These are phyloP conservation scores for Papilio demoleus DNA, from an alignment of 2,888 invertebrate species.

Conservation along the genomic window DNA sequence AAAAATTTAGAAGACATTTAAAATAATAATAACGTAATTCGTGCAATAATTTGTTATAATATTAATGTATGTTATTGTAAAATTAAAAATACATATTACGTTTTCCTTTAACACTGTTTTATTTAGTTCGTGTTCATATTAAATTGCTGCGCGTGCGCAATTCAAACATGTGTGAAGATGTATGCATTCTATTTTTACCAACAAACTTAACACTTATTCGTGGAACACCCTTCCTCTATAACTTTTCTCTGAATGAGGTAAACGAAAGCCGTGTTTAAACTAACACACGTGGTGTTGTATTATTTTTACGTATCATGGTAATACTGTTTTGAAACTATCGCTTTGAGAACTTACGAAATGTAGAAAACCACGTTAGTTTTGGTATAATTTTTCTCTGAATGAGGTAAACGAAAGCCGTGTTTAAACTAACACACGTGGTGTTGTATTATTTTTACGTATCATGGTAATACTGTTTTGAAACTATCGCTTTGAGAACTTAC, in stretches of 20 bases:
- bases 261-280: constrained; percentile 16
- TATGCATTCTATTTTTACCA: constrained; percentile 28
- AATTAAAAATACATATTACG: too few species aligned
- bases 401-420: constrained; percentile 26
- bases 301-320: background rate
- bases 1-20: too few species aligned
- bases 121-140: background rate
- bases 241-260: constrained; percentile 27
- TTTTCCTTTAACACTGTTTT: too few species aligned
- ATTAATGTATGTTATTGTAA: too few species aligned
- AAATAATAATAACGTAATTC: too few species aligned
- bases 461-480: background rate
- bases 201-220: constrained; percentile 21
- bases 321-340: background rate
- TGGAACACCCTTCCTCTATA: constrained; percentile 30
- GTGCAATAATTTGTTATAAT: too few species aligned
- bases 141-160: background rate
- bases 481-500: background rate
- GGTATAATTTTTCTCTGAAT: background rate
- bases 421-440: background rate
- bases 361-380: background rate
- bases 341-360: background rate
- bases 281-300: background rate
- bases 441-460: background rate
- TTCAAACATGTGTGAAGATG: constrained; percentile 10